phyloP scores from a whole-genome alignment of 2,888 invertebrate genomes.

The Cepaea hortensis region DNA sequence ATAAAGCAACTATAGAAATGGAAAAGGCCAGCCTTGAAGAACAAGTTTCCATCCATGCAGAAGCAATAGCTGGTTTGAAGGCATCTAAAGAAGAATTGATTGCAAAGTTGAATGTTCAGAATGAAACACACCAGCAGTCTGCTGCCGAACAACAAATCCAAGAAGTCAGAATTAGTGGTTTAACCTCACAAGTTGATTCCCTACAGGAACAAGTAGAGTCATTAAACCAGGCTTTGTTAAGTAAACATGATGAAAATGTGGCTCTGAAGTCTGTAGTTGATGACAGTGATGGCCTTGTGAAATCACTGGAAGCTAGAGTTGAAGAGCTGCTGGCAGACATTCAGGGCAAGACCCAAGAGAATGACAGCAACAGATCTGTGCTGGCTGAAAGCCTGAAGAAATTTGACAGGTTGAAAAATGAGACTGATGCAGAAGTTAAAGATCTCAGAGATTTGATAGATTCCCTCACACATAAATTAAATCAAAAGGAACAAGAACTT shows the following conservation, averaged over 20 bases:
- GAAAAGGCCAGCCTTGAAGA: conserved; percentile 59
- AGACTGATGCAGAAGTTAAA: conserved; percentile 62
- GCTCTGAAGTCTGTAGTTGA: conserved; percentile 56
- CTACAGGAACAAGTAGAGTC: conserved; percentile 50
- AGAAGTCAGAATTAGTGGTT: conserved; percentile 46
- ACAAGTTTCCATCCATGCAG: conserved; percentile 58
- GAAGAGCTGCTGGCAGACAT: conserved; percentile 57
- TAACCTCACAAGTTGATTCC: conserved; percentile 21
- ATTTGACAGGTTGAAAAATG: conserved; percentile 59
- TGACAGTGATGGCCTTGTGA: conserved; percentile 51
- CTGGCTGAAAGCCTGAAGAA: conserved; percentile 54
- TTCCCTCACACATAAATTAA: conserved; percentile 48
- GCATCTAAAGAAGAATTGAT: conserved; percentile 57
- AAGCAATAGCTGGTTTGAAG: conserved; percentile 54
- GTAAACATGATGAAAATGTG: conserved; percentile 59
- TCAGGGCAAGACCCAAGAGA: conserved; percentile 54
- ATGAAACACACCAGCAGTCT: conserved; percentile 54
- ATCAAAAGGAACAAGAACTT: conserved; percentile 46
- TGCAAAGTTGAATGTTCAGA: conserved; percentile 55
- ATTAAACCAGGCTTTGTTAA: conserved; percentile 42
- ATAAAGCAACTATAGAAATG: conserved; percentile 53
- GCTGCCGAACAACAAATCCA: conserved; percentile 54
- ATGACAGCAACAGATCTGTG: conserved; percentile 52
- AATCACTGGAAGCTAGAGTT: conserved; percentile 51
- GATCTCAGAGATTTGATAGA: conserved; percentile 62